These are phyloP conservation scores for Ischnura elegans DNA, from an alignment of 2,888 invertebrate genomes.

Conservation along the genomic window DNA sequence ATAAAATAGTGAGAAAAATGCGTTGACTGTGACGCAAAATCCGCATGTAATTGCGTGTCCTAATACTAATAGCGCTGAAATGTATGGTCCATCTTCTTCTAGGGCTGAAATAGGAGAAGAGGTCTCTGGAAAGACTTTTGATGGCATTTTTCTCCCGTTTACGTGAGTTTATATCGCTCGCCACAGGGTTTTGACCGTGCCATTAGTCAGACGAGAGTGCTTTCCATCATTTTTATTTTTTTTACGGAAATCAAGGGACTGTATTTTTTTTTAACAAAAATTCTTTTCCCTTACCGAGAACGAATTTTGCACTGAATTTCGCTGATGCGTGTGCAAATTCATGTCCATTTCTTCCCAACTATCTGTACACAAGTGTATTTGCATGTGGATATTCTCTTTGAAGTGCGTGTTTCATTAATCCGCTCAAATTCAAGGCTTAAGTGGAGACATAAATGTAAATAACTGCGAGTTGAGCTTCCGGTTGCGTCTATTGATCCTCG, in stretches of 20 bases:
- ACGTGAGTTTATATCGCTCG: background rate
- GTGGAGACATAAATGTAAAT: too few relatives aligned
- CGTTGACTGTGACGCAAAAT: too few relatives aligned
- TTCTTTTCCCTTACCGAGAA: background rate
- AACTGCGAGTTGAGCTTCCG: too few relatives aligned
- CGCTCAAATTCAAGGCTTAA: too few relatives aligned
- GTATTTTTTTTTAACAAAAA: background rate
- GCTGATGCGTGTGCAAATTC: background rate
- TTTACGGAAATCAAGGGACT: background rate
- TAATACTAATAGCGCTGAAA: too few relatives aligned
- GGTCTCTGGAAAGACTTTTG: background rate
- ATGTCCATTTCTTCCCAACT: background rate
- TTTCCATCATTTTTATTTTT: background rate
- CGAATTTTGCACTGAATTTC: background rate
- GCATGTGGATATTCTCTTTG: background rate
- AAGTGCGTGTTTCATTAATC: too few relatives aligned
- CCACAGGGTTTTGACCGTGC: background rate
- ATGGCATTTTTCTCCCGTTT: background rate
- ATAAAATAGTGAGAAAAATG: too few relatives aligned
- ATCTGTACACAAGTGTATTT: background rate
- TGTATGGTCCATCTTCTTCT: too few relatives aligned
- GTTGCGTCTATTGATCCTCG: too few relatives aligned
- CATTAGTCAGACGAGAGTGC: slow-evolving; percentile 10
- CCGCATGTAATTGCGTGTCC: too few relatives aligned
- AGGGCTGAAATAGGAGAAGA: background rate